Evolutionary conservation across 2,113 vertebrate species (phyloP).

Genomic region (Oxyruncus cristatus): DNA sequence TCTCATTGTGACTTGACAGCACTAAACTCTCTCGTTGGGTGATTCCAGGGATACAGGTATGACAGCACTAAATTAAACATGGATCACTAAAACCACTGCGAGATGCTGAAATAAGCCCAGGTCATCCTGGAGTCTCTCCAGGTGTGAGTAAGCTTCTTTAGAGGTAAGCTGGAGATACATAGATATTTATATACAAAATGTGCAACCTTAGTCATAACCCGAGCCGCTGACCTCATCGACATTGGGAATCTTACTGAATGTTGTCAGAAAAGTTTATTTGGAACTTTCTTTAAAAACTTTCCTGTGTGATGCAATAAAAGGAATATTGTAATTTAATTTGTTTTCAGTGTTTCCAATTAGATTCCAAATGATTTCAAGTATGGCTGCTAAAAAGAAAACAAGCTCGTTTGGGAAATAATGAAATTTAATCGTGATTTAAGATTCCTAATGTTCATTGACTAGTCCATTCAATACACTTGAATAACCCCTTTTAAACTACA

Average conservation of each 20-base stretch:
- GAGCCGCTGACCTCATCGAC: fast-evolving
- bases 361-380: background rate
- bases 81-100: background rate
- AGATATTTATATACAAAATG: background rate
- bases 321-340: background rate
- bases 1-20: background rate
- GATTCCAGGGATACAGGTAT: background rate
- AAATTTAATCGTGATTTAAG: background rate
- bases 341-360: background rate
- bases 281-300: background rate
- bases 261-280: background rate
- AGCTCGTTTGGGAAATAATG: background rate
- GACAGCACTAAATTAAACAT: background rate
- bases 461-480: background rate
- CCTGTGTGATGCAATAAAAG: background rate
- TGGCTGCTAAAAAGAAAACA: background rate
- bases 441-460: constrained; percentile 1
- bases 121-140: background rate
- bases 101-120: background rate
- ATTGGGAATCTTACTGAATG: background rate
- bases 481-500: background rate
- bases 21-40: background rate
- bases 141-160: background rate
- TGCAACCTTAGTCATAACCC: background rate
- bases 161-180: background rate